Evolutionary conservation across 2,888 invertebrate species (phyloP), one percentile per base, ranked within the genome.

Genomic region (Agrenia bidenticulata): DNA sequence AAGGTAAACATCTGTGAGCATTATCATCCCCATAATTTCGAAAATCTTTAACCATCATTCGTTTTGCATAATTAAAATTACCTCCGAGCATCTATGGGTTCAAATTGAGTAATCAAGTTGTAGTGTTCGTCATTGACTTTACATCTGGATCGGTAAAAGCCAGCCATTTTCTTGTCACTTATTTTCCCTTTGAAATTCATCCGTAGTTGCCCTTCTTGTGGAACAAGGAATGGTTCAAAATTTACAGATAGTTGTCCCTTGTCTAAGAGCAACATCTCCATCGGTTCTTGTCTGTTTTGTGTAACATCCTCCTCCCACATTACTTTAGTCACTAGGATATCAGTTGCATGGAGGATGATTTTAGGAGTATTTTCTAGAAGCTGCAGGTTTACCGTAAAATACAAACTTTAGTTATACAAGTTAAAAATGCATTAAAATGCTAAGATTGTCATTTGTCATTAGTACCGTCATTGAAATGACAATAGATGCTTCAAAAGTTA

Each of bases 91-190:
- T 92, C 90, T 2, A 90, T 91, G 0, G 92, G 85, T 79, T 92
- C 91, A 80, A 95, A 96, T 81, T 95, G 94, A 58, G 95, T 95
- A 66, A 93, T 92, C 41, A 92, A 93, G 32, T 89, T 89, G 78
- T 87, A 89, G 60, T 89, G 85, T 78, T 89, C 91, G 92, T 57
- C 83, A 80, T 39, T 87, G 0, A 49, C 63, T 1, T 79, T 81
- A 80, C 93, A 93, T 82, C 92, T 92, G 82, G 91, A 93, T 57
- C 94, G 86, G 81, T 95, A 96, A 73, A 95, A 88, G 15, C 96
- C 95, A 80, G 90, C 92, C 90, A 95, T 90, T 80, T 50, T 64
- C 24, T 92, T 92, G 78, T 94, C 92, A 79, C 92, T 93, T 61
- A 96, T 85, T 78, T 88, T 88, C 1, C 71, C 71, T n/a, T 85